Evolutionary conservation across 2,113 vertebrate species (phyloP).

Genomic region (Balaenoptera acutorostrata): DNA sequence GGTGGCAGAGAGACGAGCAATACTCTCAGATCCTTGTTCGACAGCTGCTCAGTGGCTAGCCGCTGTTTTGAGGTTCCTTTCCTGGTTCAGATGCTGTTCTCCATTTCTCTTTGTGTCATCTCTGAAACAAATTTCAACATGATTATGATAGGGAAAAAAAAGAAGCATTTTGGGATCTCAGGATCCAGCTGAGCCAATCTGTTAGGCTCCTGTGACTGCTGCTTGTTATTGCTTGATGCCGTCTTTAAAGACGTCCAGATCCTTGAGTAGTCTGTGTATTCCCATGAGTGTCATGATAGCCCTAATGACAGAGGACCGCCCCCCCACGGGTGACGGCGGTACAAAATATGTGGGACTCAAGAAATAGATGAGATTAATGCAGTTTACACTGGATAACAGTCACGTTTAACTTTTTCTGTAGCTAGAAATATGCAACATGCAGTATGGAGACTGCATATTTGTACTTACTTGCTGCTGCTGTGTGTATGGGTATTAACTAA

Average conservation of each 20-base stretch:
- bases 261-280: background rate
- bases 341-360: rapidly evolving
- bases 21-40: background rate
- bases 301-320: background rate
- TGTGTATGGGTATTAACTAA: background rate
- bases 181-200: conserved; percentile 3
- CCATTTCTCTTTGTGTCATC: conserved; percentile 1
- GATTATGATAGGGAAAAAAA: background rate
- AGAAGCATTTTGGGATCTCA: background rate
- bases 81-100: background rate
- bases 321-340: rapidly evolving
- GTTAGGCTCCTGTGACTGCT: background rate
- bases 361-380: background rate
- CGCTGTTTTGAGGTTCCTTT: background rate
- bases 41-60: background rate
- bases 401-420: background rate
- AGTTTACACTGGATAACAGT: background rate
- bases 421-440: no score
- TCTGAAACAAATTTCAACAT: conserved; percentile 22
- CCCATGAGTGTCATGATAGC: background rate
- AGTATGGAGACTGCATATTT: background rate
- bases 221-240: background rate
- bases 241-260: background rate
- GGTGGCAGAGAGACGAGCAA: rapidly evolving
- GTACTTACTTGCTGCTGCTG: background rate